Evolutionary conservation across 1,140 invertebrate species (phyloP).

Genomic region (Philopotamus ludificatus): DNA sequence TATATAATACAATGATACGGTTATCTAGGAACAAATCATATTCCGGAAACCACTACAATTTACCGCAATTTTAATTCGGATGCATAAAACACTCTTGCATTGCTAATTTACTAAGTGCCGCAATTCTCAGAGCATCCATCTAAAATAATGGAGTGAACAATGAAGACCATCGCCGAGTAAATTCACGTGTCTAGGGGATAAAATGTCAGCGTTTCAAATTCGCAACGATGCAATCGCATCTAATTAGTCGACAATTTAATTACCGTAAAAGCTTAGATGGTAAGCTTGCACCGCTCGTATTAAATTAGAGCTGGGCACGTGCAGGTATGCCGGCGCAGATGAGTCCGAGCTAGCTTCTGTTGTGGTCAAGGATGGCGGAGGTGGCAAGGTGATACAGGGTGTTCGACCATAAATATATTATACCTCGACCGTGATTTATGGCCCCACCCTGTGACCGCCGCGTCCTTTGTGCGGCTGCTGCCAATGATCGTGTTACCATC

Average conservation of each 20-base stretch:
- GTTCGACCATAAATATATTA: constrained; percentile 26
- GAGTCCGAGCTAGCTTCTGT: not conserved
- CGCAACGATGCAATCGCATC: too few relatives aligned
- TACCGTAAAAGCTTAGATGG: not conserved
- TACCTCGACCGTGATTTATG: constrained; percentile 15
- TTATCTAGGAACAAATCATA: too few relatives aligned
- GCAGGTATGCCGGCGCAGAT: not conserved
- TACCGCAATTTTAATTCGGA: too few relatives aligned
- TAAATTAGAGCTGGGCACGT: not conserved
- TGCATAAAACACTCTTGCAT: too few relatives aligned
- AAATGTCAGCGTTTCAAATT: too few relatives aligned
- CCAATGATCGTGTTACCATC: not conserved
- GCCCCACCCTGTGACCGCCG: constrained; percentile 2
- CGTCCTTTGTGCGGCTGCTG: not conserved
- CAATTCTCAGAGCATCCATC: too few relatives aligned
- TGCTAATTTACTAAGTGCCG: too few relatives aligned
- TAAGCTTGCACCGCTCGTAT: not conserved
- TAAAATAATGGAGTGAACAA: too few relatives aligned
- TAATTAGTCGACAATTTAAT: constrained; percentile 18
- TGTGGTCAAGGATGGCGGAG: constrained; percentile 13
- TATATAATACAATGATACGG: too few relatives aligned
- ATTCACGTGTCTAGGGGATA: too few relatives aligned
- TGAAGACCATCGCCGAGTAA: too few relatives aligned
- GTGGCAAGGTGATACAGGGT: not conserved
- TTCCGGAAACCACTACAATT: too few relatives aligned